A percentile compares a stretch with the other conserved stretches of the same genome.
phyloP scores from a whole-genome alignment of 1,140 invertebrate species.

The Aricia agestis region DNA sequence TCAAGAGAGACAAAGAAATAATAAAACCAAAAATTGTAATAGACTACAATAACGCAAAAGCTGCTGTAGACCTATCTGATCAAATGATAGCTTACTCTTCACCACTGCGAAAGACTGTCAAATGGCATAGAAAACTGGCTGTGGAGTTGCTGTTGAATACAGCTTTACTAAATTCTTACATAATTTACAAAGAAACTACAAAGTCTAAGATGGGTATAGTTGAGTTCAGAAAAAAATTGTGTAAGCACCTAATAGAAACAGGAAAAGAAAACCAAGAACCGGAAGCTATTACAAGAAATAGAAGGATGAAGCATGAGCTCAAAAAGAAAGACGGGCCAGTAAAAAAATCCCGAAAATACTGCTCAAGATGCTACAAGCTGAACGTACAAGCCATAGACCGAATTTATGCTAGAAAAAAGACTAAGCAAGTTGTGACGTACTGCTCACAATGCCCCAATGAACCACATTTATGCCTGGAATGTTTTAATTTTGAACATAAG shows the following conservation, averaged over 20 bases:
- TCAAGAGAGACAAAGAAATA: constrained; percentile 28
- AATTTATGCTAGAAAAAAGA: too few species aligned
- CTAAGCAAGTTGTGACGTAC: too few species aligned
- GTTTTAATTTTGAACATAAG: too few species aligned
- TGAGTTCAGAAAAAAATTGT: constrained; percentile 20
- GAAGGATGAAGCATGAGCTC: constrained; percentile 24
- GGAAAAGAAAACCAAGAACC: constrained; percentile 22
- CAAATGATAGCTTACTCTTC: constrained; percentile 52
- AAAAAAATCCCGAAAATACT: too few species aligned
- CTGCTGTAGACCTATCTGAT: constrained; percentile 51
- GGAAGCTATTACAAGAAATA: constrained; percentile 20
- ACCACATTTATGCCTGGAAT: too few species aligned
- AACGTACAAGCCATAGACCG: too few species aligned
- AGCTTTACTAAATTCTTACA: constrained; percentile 26
- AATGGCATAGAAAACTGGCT: constrained; percentile 56
- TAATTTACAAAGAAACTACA: constrained; percentile 22
- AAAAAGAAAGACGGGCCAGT: constrained; percentile 23
- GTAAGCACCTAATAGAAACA: constrained; percentile 19
- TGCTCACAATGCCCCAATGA: too few species aligned
- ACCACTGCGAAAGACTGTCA: constrained; percentile 41
- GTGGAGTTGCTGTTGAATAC: constrained; percentile 48
- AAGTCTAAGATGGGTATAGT: constrained; percentile 20
- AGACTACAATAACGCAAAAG: constrained; percentile 56
- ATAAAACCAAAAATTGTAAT: constrained; percentile 47
- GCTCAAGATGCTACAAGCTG: too few species aligned